Conservation (phyloP, 2,113 vertebrate species). For the Glareola pratincola region DNA sequence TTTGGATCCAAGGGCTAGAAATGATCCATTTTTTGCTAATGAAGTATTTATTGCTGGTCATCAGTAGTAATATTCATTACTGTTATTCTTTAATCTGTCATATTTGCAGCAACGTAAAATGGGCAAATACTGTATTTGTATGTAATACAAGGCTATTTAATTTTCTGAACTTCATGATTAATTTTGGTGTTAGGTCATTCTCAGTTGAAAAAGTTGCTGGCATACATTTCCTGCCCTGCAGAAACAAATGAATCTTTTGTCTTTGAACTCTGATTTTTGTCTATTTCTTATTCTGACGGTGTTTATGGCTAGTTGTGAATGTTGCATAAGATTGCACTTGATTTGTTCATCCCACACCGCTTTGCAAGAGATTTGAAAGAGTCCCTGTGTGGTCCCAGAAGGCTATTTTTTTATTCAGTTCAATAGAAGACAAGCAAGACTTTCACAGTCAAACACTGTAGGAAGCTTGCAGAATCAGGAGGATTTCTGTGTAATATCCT, state of each 20-base stretch:
- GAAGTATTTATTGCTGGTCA: neutral
- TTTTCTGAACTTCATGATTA: neutral
- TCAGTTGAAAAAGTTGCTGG: neutral
- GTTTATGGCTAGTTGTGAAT: neutral
- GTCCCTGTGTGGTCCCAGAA: neutral
- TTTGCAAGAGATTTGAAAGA: neutral
- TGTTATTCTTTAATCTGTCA: neutral
- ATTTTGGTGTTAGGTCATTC: neutral
- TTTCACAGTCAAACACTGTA: neutral
- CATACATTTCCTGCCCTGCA: neutral
- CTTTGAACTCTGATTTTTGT: neutral
- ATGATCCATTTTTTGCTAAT: neutral
- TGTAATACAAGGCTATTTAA: neutral
- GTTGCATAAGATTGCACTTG: neutral
- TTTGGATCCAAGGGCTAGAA: neutral
- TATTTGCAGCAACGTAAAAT: neutral
- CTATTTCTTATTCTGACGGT: neutral
- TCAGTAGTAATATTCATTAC: neutral
- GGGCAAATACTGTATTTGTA: neutral
- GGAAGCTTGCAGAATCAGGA: neutral
- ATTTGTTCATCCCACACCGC: neutral
- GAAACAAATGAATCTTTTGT: neutral
- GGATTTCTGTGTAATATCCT: neutral
- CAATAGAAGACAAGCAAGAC: neutral
- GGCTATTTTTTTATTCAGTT: neutral